Conservation (phyloP, 1,140 invertebrate genomes). For the Acyrthosiphon pisum region DNA sequence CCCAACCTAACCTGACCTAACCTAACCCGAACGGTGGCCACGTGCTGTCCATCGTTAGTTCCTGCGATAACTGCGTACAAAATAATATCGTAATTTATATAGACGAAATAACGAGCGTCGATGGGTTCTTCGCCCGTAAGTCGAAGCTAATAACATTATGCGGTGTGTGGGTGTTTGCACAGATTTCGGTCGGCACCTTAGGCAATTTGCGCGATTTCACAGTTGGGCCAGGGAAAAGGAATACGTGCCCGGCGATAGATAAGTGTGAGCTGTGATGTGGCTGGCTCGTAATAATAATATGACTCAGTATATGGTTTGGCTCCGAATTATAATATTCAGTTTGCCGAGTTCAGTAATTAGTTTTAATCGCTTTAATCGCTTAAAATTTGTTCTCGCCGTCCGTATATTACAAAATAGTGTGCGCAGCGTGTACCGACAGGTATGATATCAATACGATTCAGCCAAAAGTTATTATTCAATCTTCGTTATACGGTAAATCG, state of each 20-base stretch:
- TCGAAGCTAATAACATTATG: not conserved
- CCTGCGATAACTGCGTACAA: too few species aligned
- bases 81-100: too few species aligned
- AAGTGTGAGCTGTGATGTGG: not conserved
- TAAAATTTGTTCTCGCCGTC: not conserved
- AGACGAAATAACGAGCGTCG: too few species aligned
- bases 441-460: not conserved
- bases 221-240: too few species aligned
- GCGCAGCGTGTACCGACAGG: not conserved
- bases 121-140: too few species aligned
- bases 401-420: not conserved
- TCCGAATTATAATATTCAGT: not conserved
- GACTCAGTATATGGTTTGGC: not conserved
- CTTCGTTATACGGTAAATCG: not conserved
- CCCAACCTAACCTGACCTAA: too few species aligned
- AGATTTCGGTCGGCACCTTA: not conserved
- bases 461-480: not conserved
- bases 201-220: not conserved
- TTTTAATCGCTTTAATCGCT: not conserved
- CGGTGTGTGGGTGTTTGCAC: not conserved
- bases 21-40: too few species aligned
- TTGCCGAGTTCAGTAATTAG: not conserved
- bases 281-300: not conserved
- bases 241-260: not conserved
- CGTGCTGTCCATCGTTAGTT: too few species aligned